These are phyloP conservation scores for Lordiphosa stackelbergi DNA, from an alignment of 1,140 invertebrate genomes.

Conservation along the genomic window DNA sequence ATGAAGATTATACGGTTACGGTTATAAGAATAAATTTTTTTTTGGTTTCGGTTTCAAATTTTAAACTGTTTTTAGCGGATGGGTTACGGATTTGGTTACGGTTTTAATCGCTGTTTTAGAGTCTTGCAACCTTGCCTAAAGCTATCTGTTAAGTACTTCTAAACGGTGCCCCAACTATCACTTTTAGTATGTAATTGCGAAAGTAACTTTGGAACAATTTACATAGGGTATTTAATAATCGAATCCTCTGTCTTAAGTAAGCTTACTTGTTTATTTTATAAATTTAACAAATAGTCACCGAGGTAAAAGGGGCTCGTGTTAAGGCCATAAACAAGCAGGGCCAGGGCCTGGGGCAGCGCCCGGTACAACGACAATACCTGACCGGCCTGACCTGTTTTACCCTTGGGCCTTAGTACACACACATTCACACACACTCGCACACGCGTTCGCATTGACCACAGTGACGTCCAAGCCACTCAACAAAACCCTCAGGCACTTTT, in stretches of 20 bases:
- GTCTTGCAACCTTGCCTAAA: no score
- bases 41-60: no score
- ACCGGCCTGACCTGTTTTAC: constrained; percentile 64
- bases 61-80: no score
- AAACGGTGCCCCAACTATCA: no score
- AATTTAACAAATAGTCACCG: constrained; percentile 72
- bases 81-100: no score
- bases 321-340: constrained; percentile 60
- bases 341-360: constrained; percentile 29
- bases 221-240: constrained; percentile 38
- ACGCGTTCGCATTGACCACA: constrained; percentile 49
- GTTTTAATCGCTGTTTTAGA: no score
- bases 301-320: constrained; percentile 63
- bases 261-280: constrained; percentile 55
- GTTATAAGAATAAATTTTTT: no score
- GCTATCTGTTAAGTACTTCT: no score
- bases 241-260: constrained; percentile 14
- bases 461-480: constrained; percentile 62
- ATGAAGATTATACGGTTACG: no score
- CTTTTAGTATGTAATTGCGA: no score
- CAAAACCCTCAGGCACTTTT: constrained; percentile 74
- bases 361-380: constrained; percentile 63
- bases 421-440: constrained; percentile 9
- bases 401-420: constrained; percentile 38
- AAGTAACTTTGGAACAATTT: constrained; percentile 1